phyloP scores from a whole-genome alignment of 2,797 vertebrate genomes.

The Petrocephalus schoutedeni region DNA sequence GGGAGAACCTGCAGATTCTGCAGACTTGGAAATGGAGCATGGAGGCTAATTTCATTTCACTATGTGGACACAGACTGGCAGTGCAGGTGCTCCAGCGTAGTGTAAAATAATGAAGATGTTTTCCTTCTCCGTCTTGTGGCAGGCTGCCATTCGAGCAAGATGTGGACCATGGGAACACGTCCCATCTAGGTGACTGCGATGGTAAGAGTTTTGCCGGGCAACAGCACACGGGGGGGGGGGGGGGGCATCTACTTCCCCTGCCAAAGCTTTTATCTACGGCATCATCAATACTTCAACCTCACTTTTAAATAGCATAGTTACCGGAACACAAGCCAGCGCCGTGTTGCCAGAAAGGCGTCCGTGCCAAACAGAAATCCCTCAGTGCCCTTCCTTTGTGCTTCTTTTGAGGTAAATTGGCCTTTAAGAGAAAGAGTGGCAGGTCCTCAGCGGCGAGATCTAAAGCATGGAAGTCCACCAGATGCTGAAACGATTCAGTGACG shows the following conservation, averaged over 20 bases:
- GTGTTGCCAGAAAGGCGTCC: not conserved
- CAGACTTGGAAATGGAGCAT: not conserved
- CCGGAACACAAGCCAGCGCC: not conserved
- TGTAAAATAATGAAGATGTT: not conserved
- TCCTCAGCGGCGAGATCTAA: not conserved
- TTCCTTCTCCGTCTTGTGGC: conserved; percentile 29
- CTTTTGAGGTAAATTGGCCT: not conserved
- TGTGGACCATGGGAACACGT: conserved; percentile 75
- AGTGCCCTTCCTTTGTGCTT: not conserved
- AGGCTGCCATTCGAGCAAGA: conserved; percentile 87
- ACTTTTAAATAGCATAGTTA: conserved; percentile 30
- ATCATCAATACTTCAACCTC: conserved; percentile 24
- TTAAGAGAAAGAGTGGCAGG: not conserved
- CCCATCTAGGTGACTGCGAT: conserved; percentile 86
- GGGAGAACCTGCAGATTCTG: not conserved
- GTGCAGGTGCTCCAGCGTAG: not conserved
- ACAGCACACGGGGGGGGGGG: not conserved
- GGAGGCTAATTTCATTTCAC: not conserved
- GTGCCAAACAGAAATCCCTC: not conserved
- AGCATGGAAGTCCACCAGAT: not conserved
- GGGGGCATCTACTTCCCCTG: not conserved
- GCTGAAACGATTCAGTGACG: not conserved
- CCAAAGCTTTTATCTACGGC: not conserved
- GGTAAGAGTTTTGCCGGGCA: conserved; percentile 61
- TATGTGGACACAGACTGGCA: not conserved